Conservation (phyloP, 2,797 vertebrate species). For the Erethizon dorsatum region DNA sequence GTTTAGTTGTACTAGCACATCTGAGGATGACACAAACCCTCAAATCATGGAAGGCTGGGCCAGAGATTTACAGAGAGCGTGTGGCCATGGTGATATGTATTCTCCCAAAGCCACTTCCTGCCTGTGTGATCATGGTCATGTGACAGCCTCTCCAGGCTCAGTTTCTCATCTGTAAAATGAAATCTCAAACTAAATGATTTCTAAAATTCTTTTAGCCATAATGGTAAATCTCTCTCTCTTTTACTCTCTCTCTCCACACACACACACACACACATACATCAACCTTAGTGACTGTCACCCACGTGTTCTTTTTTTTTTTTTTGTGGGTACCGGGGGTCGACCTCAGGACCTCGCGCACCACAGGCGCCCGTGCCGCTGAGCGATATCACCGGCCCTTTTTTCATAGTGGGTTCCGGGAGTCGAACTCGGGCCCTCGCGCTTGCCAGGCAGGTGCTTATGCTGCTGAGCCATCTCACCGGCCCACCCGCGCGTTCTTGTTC, state of each 20-base stretch:
- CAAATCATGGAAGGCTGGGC: not conserved
- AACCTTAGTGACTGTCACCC: not conserved
- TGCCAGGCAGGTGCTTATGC: too few relatives aligned
- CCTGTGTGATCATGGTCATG: not conserved
- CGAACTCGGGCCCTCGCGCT: too few relatives aligned
- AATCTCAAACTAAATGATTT: conserved; percentile 55
- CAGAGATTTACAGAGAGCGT: not conserved
- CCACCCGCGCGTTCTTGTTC: not conserved
- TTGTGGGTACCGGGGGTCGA: too few relatives aligned
- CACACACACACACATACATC: not conserved
- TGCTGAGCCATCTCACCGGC: too few relatives aligned
- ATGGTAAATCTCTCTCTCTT: not conserved
- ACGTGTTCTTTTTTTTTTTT: not conserved
- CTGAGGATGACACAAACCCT: not conserved
- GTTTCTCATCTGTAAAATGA: conserved; percentile 36
- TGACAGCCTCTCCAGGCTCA: conserved; percentile 18
- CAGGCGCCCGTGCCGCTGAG: too few relatives aligned
- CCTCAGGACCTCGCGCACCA: too few relatives aligned
- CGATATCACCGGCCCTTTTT: too few relatives aligned
- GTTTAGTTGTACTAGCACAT: not conserved
- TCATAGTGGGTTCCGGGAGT: too few relatives aligned
- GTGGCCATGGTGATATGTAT: not conserved
- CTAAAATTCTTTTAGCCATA: conserved; percentile 8
- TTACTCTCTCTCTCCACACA: not conserved
- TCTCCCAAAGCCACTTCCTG: conserved; percentile 20